Percentiles rank a stretch among this genome's conserved stretches.
These are phyloP conservation scores for Meghimatium bilineatum DNA, from an alignment of 2,888 invertebrate species.

Conservation along the genomic window DNA sequence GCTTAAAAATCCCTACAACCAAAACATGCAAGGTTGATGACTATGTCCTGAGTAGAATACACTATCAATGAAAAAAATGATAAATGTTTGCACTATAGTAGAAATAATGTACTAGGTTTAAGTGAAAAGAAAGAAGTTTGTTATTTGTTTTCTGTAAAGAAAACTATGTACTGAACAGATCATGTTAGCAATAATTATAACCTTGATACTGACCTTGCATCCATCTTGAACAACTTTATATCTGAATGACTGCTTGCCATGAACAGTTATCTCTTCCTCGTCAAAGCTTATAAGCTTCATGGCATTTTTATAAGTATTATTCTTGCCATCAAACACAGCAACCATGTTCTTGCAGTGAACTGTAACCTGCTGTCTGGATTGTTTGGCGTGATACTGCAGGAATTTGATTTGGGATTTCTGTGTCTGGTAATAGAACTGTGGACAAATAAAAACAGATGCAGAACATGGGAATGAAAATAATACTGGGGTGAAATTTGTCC, in stretches of 20 bases:
- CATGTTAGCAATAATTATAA: no score
- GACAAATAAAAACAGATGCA: not conserved
- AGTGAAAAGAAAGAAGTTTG: no score
- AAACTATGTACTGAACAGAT: no score
- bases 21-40: no score
- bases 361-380: slow-evolving; percentile 88
- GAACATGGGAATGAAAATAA: no score
- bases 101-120: no score
- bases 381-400: slow-evolving; percentile 87
- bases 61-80: no score
- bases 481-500: no score
- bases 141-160: no score
- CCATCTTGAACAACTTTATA: slow-evolving; percentile 87
- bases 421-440: slow-evolving; percentile 89
- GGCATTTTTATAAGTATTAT: slow-evolving; percentile 57
- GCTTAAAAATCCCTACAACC: no score
- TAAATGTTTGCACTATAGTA: no score
- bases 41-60: no score
- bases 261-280: slow-evolving; percentile 56
- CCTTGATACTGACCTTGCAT: slow-evolving; percentile 84
- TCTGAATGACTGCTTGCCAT: slow-evolving; percentile 58
- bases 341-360: slow-evolving; percentile 90
- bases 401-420: slow-evolving; percentile 91
- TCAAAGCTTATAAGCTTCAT: slow-evolving; percentile 58
- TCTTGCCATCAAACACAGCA: slow-evolving; percentile 84